These are phyloP conservation scores for Garra rufa DNA, from an alignment of 2,113 vertebrate species.

Conservation along the genomic window DNA sequence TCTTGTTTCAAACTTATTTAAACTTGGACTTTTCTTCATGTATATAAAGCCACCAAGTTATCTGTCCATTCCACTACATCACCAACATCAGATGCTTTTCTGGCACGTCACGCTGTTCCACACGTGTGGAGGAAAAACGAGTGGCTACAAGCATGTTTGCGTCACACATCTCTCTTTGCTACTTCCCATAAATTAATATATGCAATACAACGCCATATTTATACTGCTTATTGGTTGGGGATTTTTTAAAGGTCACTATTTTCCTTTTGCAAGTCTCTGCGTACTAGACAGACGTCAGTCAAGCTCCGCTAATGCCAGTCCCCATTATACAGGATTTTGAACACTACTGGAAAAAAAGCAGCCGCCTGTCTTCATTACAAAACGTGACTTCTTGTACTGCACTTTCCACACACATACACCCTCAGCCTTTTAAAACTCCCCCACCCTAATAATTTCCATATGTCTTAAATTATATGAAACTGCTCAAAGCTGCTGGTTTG, in stretches of 20 bases:
- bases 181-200: conserved; percentile 23
- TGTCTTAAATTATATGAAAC: conserved; percentile 61
- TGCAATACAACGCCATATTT: conserved; percentile 27
- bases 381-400: conserved; percentile 51
- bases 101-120: neutral
- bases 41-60: neutral
- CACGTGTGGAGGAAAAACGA: neutral
- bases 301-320: conserved; percentile 38
- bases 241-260: conserved; percentile 25
- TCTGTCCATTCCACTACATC: neutral
- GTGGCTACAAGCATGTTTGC: neutral
- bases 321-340: conserved; percentile 47
- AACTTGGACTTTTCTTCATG: neutral
- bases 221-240: conserved; percentile 30
- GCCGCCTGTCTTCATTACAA: conserved; percentile 58
- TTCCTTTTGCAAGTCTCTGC: conserved; percentile 20
- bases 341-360: conserved; percentile 46
- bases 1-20: neutral
- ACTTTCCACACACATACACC: conserved; percentile 50
- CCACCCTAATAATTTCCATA: conserved; percentile 60
- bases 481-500: conserved; percentile 61
- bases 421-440: conserved; percentile 48
- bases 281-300: conserved; percentile 41
- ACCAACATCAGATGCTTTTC: neutral
- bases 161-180: neutral